Conservation (phyloP, 2,888 invertebrate genomes). For the Mesorhabditis belari region DNA sequence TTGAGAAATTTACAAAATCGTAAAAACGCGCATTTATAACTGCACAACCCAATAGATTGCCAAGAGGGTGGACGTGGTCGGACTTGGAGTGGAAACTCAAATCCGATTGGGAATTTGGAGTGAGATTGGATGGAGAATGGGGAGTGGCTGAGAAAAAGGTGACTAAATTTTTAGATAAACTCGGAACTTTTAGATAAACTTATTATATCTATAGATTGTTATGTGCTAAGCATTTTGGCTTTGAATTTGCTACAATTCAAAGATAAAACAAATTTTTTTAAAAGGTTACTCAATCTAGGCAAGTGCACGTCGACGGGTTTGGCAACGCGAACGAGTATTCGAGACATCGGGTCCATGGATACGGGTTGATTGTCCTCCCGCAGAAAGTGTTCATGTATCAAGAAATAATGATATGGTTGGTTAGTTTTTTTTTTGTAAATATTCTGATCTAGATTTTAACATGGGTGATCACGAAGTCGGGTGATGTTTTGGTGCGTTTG, state of each 20-base stretch:
- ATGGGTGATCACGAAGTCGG: conserved; percentile 6
- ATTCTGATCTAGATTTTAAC: conserved; percentile 4
- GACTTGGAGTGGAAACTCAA: background rate
- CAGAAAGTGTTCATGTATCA: conserved; percentile 9
- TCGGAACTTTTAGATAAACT: background rate
- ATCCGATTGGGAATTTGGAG: background rate
- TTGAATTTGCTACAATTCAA: background rate
- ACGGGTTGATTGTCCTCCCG: conserved; percentile 13
- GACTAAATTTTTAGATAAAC: background rate
- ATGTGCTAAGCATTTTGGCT: too few species aligned
- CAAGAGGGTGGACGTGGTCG: background rate
- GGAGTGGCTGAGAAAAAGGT: background rate
- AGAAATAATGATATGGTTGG: too few species aligned
- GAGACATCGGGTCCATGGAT: conserved; percentile 14
- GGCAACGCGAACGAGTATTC: conserved; percentile 12
- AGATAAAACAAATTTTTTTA: conserved; percentile 4
- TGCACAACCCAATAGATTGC: too few species aligned
- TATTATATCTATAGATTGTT: too few species aligned
- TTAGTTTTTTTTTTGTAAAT: too few species aligned
- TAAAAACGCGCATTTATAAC: too few species aligned
- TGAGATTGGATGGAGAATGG: background rate
- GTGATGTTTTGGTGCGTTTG: conserved; percentile 7
- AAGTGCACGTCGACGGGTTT: conserved; percentile 13
- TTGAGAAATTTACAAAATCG: too few species aligned
- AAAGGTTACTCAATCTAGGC: conserved; percentile 5